phyloP scores from a whole-genome alignment of 1,140 invertebrate species.

The Homarus americanus region DNA sequence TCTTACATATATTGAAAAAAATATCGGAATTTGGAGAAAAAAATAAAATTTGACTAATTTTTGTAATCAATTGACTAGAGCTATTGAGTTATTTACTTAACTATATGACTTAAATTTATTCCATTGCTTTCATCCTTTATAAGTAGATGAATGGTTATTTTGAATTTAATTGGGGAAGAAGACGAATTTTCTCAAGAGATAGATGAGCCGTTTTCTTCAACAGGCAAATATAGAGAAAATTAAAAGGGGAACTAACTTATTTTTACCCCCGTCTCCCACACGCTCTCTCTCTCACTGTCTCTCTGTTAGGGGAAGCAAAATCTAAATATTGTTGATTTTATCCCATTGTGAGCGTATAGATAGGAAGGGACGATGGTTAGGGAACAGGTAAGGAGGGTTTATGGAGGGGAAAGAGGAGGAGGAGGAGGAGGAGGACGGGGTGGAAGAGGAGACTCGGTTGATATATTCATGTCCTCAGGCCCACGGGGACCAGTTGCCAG shows the following conservation, averaged over 20 bases:
- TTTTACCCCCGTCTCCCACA: background rate
- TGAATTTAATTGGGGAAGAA: no score
- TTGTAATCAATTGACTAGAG: no score
- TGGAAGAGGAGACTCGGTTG: background rate
- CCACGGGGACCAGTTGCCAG: conserved; percentile 31
- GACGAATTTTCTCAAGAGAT: no score
- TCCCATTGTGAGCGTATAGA: background rate
- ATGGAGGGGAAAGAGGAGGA: background rate
- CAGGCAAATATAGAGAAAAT: background rate
- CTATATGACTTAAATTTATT: no score
- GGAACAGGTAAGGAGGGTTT: background rate
- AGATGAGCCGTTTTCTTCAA: background rate
- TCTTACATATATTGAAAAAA: no score
- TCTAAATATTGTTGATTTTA: background rate
- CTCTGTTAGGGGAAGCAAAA: background rate
- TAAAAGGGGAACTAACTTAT: background rate
- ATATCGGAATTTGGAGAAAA: no score
- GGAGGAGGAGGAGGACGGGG: background rate
- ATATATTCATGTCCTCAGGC: conserved; percentile 21
- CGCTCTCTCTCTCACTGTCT: background rate
- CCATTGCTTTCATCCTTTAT: no score
- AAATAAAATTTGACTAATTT: no score
- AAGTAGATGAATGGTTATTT: no score
- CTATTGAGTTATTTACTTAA: no score
- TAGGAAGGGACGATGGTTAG: background rate